Evolutionary conservation across 2,888 invertebrate species (phyloP).

Genomic region (Scaptomyza cyrtandrae): DNA sequence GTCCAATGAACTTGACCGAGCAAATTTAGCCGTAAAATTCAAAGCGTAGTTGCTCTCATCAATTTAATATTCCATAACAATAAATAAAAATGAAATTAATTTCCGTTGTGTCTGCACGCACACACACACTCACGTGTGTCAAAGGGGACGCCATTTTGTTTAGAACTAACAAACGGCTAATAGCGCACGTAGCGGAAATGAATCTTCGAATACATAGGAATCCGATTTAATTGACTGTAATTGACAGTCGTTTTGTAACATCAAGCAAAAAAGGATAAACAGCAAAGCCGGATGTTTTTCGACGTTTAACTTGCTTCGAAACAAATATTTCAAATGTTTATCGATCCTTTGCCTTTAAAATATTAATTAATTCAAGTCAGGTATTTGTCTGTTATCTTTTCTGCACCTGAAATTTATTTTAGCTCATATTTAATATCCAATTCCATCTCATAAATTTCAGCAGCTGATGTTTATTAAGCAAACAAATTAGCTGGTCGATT

Average conservation of each 20-base stretch:
- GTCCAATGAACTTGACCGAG: slow-evolving; percentile 55
- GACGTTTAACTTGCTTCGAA: slow-evolving; percentile 23
- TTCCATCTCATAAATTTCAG: slow-evolving; percentile 21
- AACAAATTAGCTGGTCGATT: slow-evolving; percentile 52
- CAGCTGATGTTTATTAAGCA: slow-evolving; percentile 37
- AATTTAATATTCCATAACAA: slow-evolving; percentile 64
- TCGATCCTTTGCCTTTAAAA: background rate
- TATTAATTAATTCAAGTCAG: background rate
- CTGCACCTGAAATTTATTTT: background rate
- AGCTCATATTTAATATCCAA: background rate
- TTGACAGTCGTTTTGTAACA: slow-evolving; percentile 65
- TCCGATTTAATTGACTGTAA: slow-evolving; percentile 71
- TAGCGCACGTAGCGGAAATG: slow-evolving; percentile 62
- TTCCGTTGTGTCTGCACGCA: slow-evolving; percentile 58
- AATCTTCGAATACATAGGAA: slow-evolving; percentile 63
- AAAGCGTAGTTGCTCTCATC: slow-evolving; percentile 37
- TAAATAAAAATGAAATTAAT: slow-evolving; percentile 74
- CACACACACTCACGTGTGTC: background rate
- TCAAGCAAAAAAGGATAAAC: slow-evolving; percentile 55
- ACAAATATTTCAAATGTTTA: background rate
- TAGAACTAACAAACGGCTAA: slow-evolving; percentile 39
- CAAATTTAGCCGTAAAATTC: slow-evolving; percentile 39
- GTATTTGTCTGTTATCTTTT: background rate
- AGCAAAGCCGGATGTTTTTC: slow-evolving; percentile 64
- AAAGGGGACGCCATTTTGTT: slow-evolving; percentile 36